These are phyloP conservation scores for Parasteatoda lunata DNA, from an alignment of 2,888 invertebrate genomes.

Conservation along the genomic window DNA sequence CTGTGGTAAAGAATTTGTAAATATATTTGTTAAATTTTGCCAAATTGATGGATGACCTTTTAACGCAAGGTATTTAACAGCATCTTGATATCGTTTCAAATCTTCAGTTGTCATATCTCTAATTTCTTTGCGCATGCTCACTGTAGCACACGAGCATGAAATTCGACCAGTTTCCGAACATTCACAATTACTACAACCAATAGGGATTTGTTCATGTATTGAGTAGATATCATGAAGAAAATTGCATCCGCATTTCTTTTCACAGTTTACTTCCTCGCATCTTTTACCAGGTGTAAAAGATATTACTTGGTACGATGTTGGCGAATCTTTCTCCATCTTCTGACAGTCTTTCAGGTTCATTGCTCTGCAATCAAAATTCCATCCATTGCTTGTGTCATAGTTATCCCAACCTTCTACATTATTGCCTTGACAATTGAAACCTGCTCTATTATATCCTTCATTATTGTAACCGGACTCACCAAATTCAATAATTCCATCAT, in stretches of 20 bases:
- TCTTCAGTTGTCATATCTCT: constrained; percentile 72
- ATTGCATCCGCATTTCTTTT: constrained; percentile 72
- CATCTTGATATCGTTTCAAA: constrained; percentile 72
- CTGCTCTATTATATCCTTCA: constrained; percentile 73
- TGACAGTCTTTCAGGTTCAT: constrained; percentile 72
- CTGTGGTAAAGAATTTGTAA: constrained; percentile 72
- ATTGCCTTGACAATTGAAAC: constrained; percentile 72
- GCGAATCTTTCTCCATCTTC: constrained; percentile 69
- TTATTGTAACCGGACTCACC: constrained; percentile 72
- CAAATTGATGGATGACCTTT: constrained; percentile 71
- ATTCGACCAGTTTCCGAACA: constrained; percentile 53
- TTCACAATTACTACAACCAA: constrained; percentile 63
- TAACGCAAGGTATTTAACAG: constrained; percentile 71
- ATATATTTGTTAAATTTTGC: constrained; percentile 72
- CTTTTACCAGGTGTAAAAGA: constrained; percentile 72
- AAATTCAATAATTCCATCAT: constrained; percentile 73
- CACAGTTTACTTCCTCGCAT: constrained; percentile 72
- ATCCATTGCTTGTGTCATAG: constrained; percentile 72
- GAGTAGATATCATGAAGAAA: constrained; percentile 71
- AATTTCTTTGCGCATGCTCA: constrained; percentile 72
- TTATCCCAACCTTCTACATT: constrained; percentile 72
- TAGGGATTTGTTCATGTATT: constrained; percentile 26
- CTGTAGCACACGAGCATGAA: constrained; percentile 71
- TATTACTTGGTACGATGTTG: constrained; percentile 70
- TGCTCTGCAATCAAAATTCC: constrained; percentile 72